phyloP scores from a whole-genome alignment of 2,888 invertebrate species.

The Tenthredo distinguenda region DNA sequence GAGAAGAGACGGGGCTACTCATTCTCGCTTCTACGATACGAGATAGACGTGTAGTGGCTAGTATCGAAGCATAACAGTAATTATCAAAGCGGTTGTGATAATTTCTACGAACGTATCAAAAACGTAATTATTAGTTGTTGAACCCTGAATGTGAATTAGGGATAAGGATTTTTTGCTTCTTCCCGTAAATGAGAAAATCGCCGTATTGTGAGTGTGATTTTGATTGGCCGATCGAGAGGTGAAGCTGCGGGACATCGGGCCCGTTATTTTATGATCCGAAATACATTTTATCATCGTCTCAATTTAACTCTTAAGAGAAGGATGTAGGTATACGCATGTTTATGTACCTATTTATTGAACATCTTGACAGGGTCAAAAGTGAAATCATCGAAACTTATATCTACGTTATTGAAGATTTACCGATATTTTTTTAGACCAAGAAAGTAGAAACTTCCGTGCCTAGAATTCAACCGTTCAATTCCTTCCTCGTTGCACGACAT shows the following conservation, averaged over 20 bases:
- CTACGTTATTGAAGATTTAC: not conserved
- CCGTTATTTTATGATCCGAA: not conserved
- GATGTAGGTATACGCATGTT: too few species aligned
- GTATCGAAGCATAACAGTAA: not conserved
- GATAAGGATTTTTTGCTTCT: not conserved
- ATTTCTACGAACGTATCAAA: constrained; percentile 12
- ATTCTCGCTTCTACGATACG: not conserved
- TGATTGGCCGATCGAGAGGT: not conserved
- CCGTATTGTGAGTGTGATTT: not conserved
- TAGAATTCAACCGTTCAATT: not conserved
- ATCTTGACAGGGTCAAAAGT: constrained; percentile 22
- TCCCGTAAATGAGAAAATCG: not conserved
- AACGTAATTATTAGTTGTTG: not conserved
- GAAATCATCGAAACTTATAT: constrained; percentile 2
- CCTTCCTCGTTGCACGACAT: not conserved
- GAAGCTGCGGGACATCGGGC: not conserved
- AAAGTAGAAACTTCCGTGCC: not conserved
- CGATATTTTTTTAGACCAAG: not conserved
- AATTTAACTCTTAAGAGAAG: not conserved
- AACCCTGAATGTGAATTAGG: not conserved
- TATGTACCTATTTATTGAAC: not conserved
- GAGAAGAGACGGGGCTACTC: not conserved
- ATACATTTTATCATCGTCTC: constrained; percentile 1
- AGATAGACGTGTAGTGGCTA: not conserved
- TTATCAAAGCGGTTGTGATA: not conserved